A percentile compares a stretch with the other conserved stretches of the same genome.
These are phyloP conservation scores for Steinernema scapterisci DNA, from an alignment of 2,888 invertebrate genomes.

Conservation along the genomic window DNA sequence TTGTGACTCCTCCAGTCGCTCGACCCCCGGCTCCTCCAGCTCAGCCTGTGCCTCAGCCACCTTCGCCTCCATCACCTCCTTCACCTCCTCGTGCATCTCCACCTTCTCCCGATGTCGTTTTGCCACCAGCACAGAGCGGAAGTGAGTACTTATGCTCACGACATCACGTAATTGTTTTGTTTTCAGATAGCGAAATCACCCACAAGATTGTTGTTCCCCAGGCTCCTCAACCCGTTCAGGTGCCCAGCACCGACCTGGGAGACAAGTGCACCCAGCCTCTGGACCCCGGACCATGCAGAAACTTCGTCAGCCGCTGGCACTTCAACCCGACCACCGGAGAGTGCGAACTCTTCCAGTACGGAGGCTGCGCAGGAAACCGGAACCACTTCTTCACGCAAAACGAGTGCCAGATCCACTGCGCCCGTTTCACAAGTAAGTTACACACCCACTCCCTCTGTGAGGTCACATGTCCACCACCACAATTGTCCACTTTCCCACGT, in stretches of 20 bases:
- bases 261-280: constrained; percentile 66
- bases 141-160: not conserved
- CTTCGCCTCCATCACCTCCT: constrained; percentile 18
- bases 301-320: constrained; percentile 63
- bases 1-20: constrained; percentile 7
- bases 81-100: constrained; percentile 31
- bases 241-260: constrained; percentile 42
- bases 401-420: constrained; percentile 67
- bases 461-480: not conserved
- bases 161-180: constrained; percentile 6
- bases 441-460: not conserved
- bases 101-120: constrained; percentile 27
- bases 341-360: constrained; percentile 66
- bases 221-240: not conserved
- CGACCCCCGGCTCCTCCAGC: constrained; percentile 25
- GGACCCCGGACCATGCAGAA: constrained; percentile 66
- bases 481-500: not conserved
- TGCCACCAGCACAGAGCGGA: not conserved
- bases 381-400: constrained; percentile 67
- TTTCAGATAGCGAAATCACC: constrained; percentile 32
- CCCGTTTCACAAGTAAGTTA: constrained; percentile 63
- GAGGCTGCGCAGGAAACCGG: constrained; percentile 65
- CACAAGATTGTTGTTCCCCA: constrained; percentile 21
- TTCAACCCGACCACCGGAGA: constrained; percentile 59
- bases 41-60: constrained; percentile 14